Evolutionary conservation across 2,888 invertebrate species (phyloP), one percentile per base, ranked within the genome.

Genomic region (Chesias legatella): DNA sequence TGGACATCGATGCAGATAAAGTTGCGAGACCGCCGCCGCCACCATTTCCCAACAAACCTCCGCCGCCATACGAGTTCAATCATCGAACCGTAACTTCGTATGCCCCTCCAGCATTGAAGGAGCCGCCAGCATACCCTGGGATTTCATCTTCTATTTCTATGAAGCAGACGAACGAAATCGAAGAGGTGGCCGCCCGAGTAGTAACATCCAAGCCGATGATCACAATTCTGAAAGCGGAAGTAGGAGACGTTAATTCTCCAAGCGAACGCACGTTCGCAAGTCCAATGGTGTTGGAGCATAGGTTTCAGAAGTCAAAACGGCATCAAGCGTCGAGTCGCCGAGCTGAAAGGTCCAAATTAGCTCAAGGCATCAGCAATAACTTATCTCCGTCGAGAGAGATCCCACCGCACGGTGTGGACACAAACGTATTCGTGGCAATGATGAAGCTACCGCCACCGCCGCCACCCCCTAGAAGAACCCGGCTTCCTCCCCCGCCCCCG

Each of bases 141-240:
- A 59, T 64, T 23, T 45, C 59, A 27, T 54, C 71, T 9, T 58
- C 53, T 9, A 48, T 52, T 28, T 52, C 68, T 35, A 53, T 67
- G 13, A 77, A 74, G 59, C 67, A 67, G 48, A 44, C 55, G 7
- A 61, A 45, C 25, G 82, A 84, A 13, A 84, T 84, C 49, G 93
- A 93, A 73, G 94, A 94, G 80, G 92, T 93, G 0, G 89, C 93
- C 32, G 94, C 94, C 0, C 88, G 94, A 49, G 93, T 94, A 52
- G 94, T 95, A 22, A 94, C 94, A 17, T 92, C 94, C 0, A 90
- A 93, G 48, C 93, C 94, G 0, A 93, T 94, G 74, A 93, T 93
- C 38, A 94, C 91, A 66, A 92, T 94, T 48, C 82, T 94, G 10
- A 94, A 93, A 62, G 94, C 94, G 6, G 94, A 94, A 68, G 92